A percentile compares a stretch with the other conserved stretches of the same genome.
Conservation (phyloP, 2,888 invertebrate genomes). For the Yponomeuta malinellus region DNA sequence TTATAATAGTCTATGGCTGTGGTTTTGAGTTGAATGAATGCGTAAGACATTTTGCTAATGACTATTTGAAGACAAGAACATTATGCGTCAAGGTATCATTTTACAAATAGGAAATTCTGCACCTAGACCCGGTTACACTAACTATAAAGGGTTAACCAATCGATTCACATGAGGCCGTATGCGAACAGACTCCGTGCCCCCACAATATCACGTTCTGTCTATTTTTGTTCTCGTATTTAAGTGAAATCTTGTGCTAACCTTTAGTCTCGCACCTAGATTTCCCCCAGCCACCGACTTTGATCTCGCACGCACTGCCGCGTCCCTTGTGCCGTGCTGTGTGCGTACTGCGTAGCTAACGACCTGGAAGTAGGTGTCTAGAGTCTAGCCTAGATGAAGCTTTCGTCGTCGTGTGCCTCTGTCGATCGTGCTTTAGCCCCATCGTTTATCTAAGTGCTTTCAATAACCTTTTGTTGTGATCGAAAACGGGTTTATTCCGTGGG, state of each 20-base stretch:
- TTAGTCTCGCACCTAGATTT: background rate
- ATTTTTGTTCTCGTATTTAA: background rate
- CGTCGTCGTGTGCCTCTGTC: background rate
- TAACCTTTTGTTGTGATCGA: no score
- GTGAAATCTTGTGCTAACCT: background rate
- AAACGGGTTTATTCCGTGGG: background rate
- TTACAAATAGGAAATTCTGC: no score
- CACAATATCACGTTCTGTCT: no score
- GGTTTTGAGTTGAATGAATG: no score
- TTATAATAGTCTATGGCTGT: no score
- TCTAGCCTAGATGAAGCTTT: background rate
- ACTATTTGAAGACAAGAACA: no score
- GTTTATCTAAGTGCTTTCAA: background rate
- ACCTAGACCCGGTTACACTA: no score
- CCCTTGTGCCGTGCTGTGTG: background rate
- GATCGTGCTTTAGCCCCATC: background rate
- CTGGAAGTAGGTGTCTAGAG: background rate
- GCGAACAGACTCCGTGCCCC: no score
- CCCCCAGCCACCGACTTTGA: background rate
- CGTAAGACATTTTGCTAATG: no score
- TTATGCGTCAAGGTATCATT: no score
- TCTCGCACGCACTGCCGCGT: background rate
- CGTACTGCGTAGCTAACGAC: background rate
- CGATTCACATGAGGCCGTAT: no score
- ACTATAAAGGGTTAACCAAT: no score